phyloP scores from a whole-genome alignment of 2,888 invertebrate species.

The Lasioglossum figueresi region DNA sequence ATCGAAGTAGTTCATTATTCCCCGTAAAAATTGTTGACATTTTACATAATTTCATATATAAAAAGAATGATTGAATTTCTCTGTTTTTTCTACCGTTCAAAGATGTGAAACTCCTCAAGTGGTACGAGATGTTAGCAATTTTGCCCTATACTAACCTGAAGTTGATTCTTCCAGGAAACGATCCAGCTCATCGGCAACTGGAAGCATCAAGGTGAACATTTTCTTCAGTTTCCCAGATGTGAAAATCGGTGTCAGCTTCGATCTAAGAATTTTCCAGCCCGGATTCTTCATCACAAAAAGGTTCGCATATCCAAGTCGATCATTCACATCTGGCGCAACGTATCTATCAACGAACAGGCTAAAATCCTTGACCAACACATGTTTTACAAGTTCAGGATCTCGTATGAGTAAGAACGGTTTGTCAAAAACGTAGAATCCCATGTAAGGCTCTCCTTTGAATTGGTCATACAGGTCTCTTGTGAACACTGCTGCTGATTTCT shows the following conservation, averaged over 20 bases:
- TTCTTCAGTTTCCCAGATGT: constrained; percentile 79
- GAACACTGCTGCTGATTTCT: constrained; percentile 77
- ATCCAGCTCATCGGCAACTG: constrained; percentile 70
- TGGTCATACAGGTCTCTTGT: constrained; percentile 80
- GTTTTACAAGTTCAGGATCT: constrained; percentile 84
- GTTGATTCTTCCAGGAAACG: constrained; percentile 59
- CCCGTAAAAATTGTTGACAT: no score
- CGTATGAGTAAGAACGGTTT: constrained; percentile 83
- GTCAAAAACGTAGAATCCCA: constrained; percentile 82
- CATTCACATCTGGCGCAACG: constrained; percentile 77
- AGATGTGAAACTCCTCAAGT: background rate
- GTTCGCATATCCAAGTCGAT: constrained; percentile 82
- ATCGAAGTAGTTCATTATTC: no score
- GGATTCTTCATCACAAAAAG: constrained; percentile 84
- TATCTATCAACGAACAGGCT: constrained; percentile 82
- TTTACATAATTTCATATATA: no score
- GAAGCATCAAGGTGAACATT: constrained; percentile 75
- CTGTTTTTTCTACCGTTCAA: background rate
- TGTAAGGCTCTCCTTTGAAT: constrained; percentile 76
- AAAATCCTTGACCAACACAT: constrained; percentile 84
- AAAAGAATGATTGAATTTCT: background rate
- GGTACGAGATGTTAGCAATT: background rate
- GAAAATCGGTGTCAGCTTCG: constrained; percentile 84
- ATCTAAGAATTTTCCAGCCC: constrained; percentile 83
- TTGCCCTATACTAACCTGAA: constrained; percentile 57